Evolutionary conservation across 2,113 vertebrate species (phyloP).

Genomic region (Hylia prasina): DNA sequence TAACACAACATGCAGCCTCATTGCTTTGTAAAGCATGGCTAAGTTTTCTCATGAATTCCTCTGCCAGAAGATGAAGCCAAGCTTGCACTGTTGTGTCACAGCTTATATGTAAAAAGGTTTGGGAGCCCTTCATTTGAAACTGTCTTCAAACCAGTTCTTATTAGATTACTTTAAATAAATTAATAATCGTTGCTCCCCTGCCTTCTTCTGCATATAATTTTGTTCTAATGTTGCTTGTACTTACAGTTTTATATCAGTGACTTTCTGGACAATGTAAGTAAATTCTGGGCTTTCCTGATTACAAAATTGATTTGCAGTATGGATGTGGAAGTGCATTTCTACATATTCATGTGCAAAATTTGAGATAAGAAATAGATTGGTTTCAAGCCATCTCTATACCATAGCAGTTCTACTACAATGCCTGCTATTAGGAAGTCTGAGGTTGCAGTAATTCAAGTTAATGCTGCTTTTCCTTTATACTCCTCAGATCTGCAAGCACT

Average conservation of each 20-base stretch:
- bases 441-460: neutral
- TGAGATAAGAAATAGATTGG: neutral
- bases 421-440: neutral
- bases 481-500: neutral
- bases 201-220: neutral
- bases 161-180: neutral
- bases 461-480: neutral
- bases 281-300: neutral
- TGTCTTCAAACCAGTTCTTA: neutral
- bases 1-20: neutral
- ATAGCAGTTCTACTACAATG: neutral
- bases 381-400: neutral
- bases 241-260: neutral
- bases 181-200: accelerated
- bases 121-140: neutral
- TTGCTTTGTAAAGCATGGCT: neutral
- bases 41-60: neutral
- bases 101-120: neutral
- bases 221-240: neutral
- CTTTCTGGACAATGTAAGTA: neutral
- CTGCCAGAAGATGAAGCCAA: neutral
- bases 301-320: neutral
- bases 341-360: neutral
- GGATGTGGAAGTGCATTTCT: neutral
- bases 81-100: neutral